phyloP scores from a whole-genome alignment of 2,888 invertebrate genomes.

The Microctonus hyperodae region DNA sequence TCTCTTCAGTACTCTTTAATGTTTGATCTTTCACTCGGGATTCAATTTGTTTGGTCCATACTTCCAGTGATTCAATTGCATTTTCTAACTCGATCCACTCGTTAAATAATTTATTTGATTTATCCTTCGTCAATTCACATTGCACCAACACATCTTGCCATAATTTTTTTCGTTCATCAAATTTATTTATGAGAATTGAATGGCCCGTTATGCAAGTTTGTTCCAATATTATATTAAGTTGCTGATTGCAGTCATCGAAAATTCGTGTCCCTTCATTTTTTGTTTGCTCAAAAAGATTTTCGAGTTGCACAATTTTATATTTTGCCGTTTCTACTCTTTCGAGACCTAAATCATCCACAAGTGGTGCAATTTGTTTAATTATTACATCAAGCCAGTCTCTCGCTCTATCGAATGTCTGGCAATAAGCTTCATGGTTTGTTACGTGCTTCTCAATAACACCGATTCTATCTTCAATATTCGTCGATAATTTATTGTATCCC shows the following conservation, averaged over 20 bases:
- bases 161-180: constrained; percentile 75
- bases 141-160: constrained; percentile 80
- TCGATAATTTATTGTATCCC: constrained; percentile 74
- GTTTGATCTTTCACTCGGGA: constrained; percentile 87
- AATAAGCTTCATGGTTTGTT: constrained; percentile 81
- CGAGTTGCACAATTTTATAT: constrained; percentile 76
- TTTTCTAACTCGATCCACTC: constrained; percentile 85
- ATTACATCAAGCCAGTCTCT: constrained; percentile 84
- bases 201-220: constrained; percentile 83
- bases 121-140: constrained; percentile 75
- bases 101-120: constrained; percentile 77
- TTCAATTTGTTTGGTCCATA: constrained; percentile 88
- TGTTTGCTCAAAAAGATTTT: constrained; percentile 74
- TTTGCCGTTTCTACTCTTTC: constrained; percentile 79
- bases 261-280: constrained; percentile 77
- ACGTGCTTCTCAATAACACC: constrained; percentile 75
- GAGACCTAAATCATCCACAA: constrained; percentile 79
- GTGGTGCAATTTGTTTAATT: constrained; percentile 76
- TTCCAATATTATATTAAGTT: constrained; percentile 75
- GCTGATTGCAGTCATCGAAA: constrained; percentile 73
- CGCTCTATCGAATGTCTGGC: constrained; percentile 82
- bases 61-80: constrained; percentile 77
- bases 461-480: constrained; percentile 74
- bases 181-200: constrained; percentile 74
- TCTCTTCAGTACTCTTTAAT: constrained; percentile 82